Conservation (phyloP, 1,140 invertebrate species). For the Bombus pyrosoma region DNA sequence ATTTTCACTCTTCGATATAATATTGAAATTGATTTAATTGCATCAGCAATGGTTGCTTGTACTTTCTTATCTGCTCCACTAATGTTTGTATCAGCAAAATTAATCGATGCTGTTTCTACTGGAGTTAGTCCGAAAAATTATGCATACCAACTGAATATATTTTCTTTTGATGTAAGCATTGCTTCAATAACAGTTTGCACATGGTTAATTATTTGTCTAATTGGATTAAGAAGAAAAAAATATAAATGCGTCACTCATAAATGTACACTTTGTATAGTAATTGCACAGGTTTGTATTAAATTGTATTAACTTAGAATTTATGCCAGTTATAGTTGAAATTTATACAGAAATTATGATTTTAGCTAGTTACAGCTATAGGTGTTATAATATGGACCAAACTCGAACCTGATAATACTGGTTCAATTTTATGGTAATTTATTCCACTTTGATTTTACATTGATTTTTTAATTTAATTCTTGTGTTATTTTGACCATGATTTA, state of each 20-base stretch:
- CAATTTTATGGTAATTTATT: constrained; percentile 73
- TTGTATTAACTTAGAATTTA: not conserved
- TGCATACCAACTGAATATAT: constrained; percentile 88
- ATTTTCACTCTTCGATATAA: constrained; percentile 96
- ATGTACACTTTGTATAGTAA: constrained; percentile 89
- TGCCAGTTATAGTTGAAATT: not conserved
- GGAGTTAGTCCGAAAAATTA: constrained; percentile 87
- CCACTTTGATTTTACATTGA: not conserved
- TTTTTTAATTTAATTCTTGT: not conserved
- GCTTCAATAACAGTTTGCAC: constrained; percentile 88
- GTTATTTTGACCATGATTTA: constrained; percentile 14
- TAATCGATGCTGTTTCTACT: constrained; percentile 89
- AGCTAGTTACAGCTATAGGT: constrained; percentile 71
- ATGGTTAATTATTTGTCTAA: constrained; percentile 91
- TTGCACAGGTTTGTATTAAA: constrained; percentile 88
- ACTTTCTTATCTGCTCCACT: constrained; percentile 96
- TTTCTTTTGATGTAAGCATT: constrained; percentile 92
- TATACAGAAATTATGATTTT: constrained; percentile 42
- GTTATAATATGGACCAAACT: constrained; percentile 80
- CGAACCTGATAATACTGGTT: constrained; percentile 59
- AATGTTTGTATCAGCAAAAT: constrained; percentile 97
- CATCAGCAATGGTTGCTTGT: constrained; percentile 95
- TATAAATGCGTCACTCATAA: constrained; percentile 91
- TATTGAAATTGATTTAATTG: constrained; percentile 94
- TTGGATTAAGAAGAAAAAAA: constrained; percentile 86